phyloP scores from a whole-genome alignment of 2,888 invertebrate species.

The Cheiracanthium punctorium region DNA sequence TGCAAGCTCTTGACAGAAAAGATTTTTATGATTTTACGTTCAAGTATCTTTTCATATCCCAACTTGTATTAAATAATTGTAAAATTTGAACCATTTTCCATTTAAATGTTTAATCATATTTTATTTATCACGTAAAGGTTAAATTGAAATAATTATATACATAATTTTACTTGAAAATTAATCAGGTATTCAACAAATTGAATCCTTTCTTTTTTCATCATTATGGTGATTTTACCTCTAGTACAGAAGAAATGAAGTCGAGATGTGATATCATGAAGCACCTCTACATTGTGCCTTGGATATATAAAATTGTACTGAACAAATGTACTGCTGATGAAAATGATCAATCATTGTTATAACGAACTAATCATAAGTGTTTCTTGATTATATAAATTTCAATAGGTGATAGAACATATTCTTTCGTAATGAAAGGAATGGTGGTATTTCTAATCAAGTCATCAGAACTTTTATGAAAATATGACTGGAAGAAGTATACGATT shows the following conservation, averaged over 20 bases:
- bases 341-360: not conserved
- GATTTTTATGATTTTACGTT: too few relatives aligned
- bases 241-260: not conserved
- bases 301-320: not conserved
- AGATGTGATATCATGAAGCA: slow-evolving; percentile 3
- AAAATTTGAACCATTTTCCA: not conserved
- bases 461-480: not conserved
- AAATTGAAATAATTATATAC: not conserved
- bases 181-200: too few relatives aligned
- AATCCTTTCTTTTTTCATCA: too few relatives aligned
- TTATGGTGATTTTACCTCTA: not conserved
- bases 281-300: not conserved
- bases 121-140: not conserved
- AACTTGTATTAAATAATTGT: too few relatives aligned
- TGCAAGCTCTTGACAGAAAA: too few relatives aligned
- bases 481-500: not conserved
- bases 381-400: not conserved
- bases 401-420: not conserved
- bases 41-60: too few relatives aligned
- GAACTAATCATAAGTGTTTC: not conserved
- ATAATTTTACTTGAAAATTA: too few relatives aligned
- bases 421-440: not conserved
- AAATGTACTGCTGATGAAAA: not conserved
- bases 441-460: not conserved
- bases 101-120: not conserved